These are phyloP conservation scores for Pachypsylla venusta DNA, from an alignment of 1,140 invertebrate genomes.

Conservation along the genomic window DNA sequence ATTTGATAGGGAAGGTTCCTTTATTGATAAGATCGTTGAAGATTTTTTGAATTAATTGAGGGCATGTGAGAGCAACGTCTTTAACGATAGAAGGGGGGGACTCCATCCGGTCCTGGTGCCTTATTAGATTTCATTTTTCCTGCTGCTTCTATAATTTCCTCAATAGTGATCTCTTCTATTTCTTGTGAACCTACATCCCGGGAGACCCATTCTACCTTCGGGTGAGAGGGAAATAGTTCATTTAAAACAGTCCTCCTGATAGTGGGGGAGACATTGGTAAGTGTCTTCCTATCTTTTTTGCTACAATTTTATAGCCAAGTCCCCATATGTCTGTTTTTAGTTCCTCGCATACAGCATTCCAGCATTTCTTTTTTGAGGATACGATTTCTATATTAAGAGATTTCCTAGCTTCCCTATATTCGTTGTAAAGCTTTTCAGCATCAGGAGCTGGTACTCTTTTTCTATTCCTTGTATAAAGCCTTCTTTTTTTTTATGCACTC, in stretches of 20 bases:
- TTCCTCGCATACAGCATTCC: neutral
- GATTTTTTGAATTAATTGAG: neutral
- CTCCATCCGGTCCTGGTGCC: neutral
- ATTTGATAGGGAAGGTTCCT: neutral
- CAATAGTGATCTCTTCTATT: neutral
- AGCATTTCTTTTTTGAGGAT: neutral
- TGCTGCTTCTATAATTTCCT: neutral
- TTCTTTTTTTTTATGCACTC: neutral
- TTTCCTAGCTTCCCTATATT: neutral
- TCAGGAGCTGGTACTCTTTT: neutral
- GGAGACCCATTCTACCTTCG: neutral
- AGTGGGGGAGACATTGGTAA: neutral
- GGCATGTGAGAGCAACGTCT: neutral
- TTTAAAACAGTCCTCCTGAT: neutral
- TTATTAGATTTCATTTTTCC: neutral
- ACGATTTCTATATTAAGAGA: neutral
- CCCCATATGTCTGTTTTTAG: neutral
- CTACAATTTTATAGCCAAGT: neutral
- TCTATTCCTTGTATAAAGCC: neutral
- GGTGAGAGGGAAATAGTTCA: neutral
- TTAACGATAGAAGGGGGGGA: neutral
- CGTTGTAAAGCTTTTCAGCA: neutral
- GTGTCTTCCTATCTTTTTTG: neutral
- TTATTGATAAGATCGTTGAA: neutral
- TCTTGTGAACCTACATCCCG: neutral